phyloP scores from a whole-genome alignment of 2,797 vertebrate species.

The Hemitrygon akajei region DNA sequence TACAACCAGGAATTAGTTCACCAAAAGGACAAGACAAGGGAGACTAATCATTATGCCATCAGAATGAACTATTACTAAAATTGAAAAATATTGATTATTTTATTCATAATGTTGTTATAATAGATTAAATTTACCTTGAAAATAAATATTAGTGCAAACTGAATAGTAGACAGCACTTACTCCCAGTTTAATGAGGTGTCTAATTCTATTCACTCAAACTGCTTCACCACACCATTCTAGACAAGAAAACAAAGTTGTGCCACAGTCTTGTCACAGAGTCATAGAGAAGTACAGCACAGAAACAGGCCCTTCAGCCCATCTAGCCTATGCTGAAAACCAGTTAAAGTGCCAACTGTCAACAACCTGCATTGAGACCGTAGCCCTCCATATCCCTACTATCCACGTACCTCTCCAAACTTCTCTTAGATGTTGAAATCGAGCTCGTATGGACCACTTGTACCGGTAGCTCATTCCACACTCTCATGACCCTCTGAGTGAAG shows the following conservation, averaged over 20 bases:
- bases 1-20: not conserved
- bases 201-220: not conserved
- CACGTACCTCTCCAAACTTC: too few relatives aligned
- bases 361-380: too few relatives aligned
- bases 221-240: not conserved
- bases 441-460: too few relatives aligned
- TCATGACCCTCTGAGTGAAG: too few relatives aligned
- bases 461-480: too few relatives aligned
- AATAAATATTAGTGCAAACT: not conserved
- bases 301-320: too few relatives aligned
- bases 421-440: too few relatives aligned
- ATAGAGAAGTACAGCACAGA: too few relatives aligned
- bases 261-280: too few relatives aligned
- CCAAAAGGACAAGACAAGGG: not conserved
- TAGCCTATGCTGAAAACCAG: too few relatives aligned
- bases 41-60: not conserved
- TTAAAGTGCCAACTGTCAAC: too few relatives aligned
- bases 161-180: not conserved
- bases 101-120: not conserved
- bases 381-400: too few relatives aligned
- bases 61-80: not conserved
- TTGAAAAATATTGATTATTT: constrained; percentile 1
- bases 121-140: not conserved
- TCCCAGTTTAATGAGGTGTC: not conserved
- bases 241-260: not conserved